Evolutionary conservation across 1,140 invertebrate species (phyloP), one percentile per base, ranked within the genome.

Genomic region (Pomphorhynchus laevis): DNA sequence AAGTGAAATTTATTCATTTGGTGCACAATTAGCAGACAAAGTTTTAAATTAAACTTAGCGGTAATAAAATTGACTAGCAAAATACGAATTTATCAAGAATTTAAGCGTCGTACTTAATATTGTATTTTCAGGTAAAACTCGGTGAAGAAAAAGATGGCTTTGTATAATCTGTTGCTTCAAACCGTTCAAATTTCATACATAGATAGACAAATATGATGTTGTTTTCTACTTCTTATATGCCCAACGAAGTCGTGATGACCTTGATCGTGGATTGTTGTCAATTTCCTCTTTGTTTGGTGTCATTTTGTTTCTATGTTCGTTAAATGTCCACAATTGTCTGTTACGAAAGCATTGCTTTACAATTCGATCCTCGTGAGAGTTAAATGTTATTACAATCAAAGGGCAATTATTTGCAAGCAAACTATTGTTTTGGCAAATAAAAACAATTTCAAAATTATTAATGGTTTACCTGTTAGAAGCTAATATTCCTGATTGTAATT

Each of bases 301-400:
- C 2, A 6, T 8, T 33, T 27, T 40, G 27, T 36, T 27, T 24
- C 9, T 11, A 31, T 27, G 6, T 22, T 40, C 43, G 8, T 34
- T 18, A 11, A 18, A 11, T 16, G 2, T 14, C 5, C 21, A 23
- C 9, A 34, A 16, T 14, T 38, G 23, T 14, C 73, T 69, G 1
- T 71, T 73, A 35, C 65, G 57, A 21, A 93, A 62, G 56, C 86
- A 75, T 23, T 74, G 61, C 57, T 91, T 89, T 0, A 86, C 68
- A 44, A 91, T 74, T n/a, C 70, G 70, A 57, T 91, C 80, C 63
- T 93, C 82, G 18, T 86, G 56, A 1, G 74, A 80, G 57, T 86
- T 79, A 56, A 86, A 89, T 4, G 71, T 68, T 5, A 91, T 65
- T 1, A 71, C 70, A 1, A 76, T 66, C 44, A 67, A 59, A 1